These are phyloP conservation scores for Gymnothorax javanicus DNA, from an alignment of 2,797 vertebrate species.

Conservation along the genomic window DNA sequence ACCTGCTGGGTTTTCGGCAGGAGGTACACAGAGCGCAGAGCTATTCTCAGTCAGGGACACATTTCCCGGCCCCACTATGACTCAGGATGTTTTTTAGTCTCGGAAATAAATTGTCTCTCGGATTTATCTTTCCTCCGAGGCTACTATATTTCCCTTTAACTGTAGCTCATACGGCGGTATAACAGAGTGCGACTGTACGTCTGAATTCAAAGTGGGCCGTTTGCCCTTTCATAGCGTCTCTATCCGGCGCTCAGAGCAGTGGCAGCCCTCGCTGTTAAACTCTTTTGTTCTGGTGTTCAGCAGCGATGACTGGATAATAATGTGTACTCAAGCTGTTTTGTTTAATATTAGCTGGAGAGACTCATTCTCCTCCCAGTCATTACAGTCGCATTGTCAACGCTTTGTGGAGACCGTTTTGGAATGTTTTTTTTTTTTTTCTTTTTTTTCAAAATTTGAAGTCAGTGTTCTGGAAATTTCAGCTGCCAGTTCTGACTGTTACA, in stretches of 20 bases:
- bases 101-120: background rate
- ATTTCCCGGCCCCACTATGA: background rate
- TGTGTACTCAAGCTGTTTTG: background rate
- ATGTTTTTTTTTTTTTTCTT: background rate
- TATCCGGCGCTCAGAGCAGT: background rate
- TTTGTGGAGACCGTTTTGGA: background rate
- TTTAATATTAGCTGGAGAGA: constrained; percentile 15
- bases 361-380: background rate
- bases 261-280: background rate
- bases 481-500: background rate
- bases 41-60: background rate
- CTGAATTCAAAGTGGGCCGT: background rate
- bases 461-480: too few species aligned
- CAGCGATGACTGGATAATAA: background rate
- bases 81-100: background rate
- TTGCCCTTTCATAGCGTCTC: background rate
- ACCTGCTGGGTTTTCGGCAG: constrained; percentile 1
- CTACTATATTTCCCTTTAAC: background rate
- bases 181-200: background rate
- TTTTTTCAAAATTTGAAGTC: too few species aligned
- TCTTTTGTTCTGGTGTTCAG: background rate
- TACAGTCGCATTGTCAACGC: background rate
- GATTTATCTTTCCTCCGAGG: background rate
- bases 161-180: background rate
- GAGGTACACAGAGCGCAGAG: background rate